Conservation (phyloP, 2,888 invertebrate genomes). For the Drosophila stalkeri region DNA sequence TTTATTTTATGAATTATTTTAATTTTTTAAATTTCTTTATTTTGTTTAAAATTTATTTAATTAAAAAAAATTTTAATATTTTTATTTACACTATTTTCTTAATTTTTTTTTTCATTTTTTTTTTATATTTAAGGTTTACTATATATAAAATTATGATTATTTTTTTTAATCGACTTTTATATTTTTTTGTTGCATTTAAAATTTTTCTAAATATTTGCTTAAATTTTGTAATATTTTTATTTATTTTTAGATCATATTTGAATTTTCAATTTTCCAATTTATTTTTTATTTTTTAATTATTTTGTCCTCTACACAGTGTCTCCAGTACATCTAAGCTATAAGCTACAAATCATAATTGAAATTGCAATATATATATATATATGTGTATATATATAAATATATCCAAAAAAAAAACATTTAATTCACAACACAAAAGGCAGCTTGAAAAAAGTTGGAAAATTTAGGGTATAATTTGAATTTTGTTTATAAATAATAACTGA, state of each 20-base stretch:
- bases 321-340: conserved; percentile 17
- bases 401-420: conserved; percentile 10
- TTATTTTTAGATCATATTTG: neutral
- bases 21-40: too few relatives aligned
- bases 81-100: too few relatives aligned
- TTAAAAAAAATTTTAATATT: too few relatives aligned
- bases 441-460: neutral
- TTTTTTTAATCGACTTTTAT: too few relatives aligned
- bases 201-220: too few relatives aligned
- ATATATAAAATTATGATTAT: too few relatives aligned
- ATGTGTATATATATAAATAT: neutral
- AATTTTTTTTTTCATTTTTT: too few relatives aligned
- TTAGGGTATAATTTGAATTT: neutral
- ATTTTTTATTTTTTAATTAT: neutral
- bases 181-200: too few relatives aligned
- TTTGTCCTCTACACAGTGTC: conserved; percentile 14
- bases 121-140: too few relatives aligned
- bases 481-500: neutral
- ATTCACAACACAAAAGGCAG: conserved; percentile 37
- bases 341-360: conserved; percentile 32
- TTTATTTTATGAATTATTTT: too few relatives aligned
- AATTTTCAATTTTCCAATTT: neutral
- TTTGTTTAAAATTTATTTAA: too few relatives aligned
- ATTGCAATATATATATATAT: conserved; percentile 1
- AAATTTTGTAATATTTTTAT: neutral